Conservation (phyloP, 1,140 invertebrate genomes). For the Cotesia typhae region DNA sequence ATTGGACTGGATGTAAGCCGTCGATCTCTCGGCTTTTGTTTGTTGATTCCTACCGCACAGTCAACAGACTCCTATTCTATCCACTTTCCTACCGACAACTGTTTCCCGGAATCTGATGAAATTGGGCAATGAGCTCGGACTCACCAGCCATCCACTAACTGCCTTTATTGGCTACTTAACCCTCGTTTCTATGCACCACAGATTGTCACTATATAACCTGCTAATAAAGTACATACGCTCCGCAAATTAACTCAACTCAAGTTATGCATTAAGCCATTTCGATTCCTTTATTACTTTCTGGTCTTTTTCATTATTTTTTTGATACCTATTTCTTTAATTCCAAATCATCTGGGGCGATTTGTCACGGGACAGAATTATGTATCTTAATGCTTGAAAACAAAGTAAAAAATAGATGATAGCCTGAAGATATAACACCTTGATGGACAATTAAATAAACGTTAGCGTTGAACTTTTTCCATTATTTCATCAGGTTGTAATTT, state of each 20-base stretch:
- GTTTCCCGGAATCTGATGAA: conserved; percentile 64
- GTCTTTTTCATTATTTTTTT: background rate
- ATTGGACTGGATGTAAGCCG: conserved; percentile 40
- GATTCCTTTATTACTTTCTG: background rate
- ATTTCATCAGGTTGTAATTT: conserved; percentile 11
- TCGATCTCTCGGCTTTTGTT: conserved; percentile 40
- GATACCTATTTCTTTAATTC: conserved; percentile 3
- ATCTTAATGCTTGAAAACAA: background rate
- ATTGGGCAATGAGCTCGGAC: conserved; percentile 57
- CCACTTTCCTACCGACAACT: conserved; percentile 54
- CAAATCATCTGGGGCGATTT: conserved; percentile 49
- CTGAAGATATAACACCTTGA: conserved; percentile 10
- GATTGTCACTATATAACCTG: conserved; percentile 64
- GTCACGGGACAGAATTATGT: background rate
- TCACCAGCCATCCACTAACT: conserved; percentile 36
- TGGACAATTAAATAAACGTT: conserved; percentile 28
- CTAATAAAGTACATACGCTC: conserved; percentile 30
- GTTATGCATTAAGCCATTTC: background rate
- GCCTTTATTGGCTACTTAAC: conserved; percentile 66
- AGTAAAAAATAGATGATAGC: conserved; percentile 16
- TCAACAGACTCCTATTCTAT: conserved; percentile 53
- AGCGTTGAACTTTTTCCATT: conserved; percentile 12
- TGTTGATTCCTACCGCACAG: conserved; percentile 57
- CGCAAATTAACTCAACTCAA: too few relatives aligned
- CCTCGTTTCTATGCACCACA: conserved; percentile 66